Conservation (phyloP, 2,888 invertebrate species). For the Nemurella pictetii region DNA sequence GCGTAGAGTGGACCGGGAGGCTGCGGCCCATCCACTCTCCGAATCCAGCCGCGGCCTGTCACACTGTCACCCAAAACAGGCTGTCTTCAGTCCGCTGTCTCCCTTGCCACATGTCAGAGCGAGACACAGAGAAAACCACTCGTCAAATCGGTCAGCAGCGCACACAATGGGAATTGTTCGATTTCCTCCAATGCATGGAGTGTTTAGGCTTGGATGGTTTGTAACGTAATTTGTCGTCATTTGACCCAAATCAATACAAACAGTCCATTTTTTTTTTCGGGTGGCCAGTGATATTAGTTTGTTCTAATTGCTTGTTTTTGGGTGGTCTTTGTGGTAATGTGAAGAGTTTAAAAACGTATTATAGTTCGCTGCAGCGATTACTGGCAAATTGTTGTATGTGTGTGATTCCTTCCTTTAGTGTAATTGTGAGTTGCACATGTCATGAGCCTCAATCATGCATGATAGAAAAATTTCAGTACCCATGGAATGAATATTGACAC, state of each 20-base stretch:
- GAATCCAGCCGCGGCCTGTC: background rate
- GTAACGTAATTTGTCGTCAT: constrained; percentile 30
- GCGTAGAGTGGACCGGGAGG: too few relatives aligned
- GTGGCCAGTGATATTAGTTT: background rate
- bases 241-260: constrained; percentile 27
- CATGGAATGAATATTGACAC: too few relatives aligned
- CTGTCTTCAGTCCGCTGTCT: constrained; percentile 1
- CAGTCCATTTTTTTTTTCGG: background rate
- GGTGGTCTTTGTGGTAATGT: background rate
- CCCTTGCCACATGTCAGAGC: background rate
- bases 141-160: background rate
- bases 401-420: too few relatives aligned
- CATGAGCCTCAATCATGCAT: too few relatives aligned
- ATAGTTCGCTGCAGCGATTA: background rate
- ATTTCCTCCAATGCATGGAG: background rate
- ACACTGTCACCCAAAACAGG: background rate
- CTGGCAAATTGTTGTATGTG: background rate
- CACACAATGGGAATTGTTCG: background rate
- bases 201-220: constrained; percentile 1
- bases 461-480: too few relatives aligned
- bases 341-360: background rate
- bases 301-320: background rate
- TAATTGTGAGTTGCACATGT: too few relatives aligned
- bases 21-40: too few relatives aligned
- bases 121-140: background rate